Evolutionary conservation across 2,797 vertebrate genomes (phyloP).

Genomic region (Gallinago stenura): DNA sequence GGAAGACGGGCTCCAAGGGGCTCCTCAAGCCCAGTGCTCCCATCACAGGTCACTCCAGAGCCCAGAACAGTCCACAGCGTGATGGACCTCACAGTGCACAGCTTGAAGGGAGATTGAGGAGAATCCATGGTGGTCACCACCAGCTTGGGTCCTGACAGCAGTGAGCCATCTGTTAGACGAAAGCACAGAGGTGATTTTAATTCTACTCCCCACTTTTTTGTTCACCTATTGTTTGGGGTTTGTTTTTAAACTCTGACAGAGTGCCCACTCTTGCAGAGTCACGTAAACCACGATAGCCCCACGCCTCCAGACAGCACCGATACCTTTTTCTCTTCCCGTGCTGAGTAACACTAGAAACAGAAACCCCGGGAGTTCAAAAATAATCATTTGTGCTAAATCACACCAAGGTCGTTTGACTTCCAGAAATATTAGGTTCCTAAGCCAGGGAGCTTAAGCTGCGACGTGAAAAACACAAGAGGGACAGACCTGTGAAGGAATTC

Average conservation of each 20-base stretch:
- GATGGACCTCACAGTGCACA: neutral
- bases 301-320: rapidly evolving
- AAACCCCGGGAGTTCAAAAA: neutral
- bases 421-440: neutral
- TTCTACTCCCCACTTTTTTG: neutral
- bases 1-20: neutral
- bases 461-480: neutral
- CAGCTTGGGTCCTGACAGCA: neutral
- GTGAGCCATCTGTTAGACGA: neutral
- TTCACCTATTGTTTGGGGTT: neutral
- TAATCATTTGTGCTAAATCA: neutral
- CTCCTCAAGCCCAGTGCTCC: neutral
- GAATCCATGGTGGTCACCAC: neutral
- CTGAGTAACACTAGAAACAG: neutral
- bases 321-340: neutral
- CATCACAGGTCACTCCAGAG: neutral
- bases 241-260: neutral
- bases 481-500: neutral
- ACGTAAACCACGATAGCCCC: neutral
- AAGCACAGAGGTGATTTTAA: neutral
- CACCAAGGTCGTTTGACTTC: neutral
- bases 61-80: rapidly evolving
- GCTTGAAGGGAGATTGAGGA: neutral
- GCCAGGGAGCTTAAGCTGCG: neutral
- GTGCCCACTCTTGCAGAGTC: neutral